These are phyloP conservation scores for Limnothrissa miodon DNA, from an alignment of 2,113 vertebrate genomes.

Conservation along the genomic window DNA sequence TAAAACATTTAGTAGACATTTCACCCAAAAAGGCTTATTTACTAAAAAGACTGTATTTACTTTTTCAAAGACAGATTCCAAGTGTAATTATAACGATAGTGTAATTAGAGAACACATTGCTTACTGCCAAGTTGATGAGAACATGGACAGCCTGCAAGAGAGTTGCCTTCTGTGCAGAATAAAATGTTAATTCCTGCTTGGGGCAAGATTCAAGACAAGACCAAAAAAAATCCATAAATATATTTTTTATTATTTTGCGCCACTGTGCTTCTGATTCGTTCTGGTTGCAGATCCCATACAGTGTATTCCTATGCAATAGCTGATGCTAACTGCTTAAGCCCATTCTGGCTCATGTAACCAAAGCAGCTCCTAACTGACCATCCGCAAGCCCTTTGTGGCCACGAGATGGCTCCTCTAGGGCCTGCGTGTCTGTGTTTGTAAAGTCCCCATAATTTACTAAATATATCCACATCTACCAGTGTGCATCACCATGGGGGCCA, in stretches of 20 bases:
- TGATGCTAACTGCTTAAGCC: background rate
- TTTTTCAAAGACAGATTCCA: background rate
- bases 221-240: conserved; percentile 9
- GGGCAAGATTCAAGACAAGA: background rate
- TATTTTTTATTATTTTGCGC: conserved; percentile 6
- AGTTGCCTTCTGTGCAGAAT: conserved; percentile 10
- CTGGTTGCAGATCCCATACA: background rate
- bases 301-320: background rate
- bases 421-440: background rate
- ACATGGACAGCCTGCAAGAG: background rate
- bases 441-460: conserved; percentile 3
- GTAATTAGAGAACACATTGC: background rate
- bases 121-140: background rate
- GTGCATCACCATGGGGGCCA: background rate
- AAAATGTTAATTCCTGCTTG: conserved; percentile 12
- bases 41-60: background rate
- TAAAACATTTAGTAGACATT: too few species aligned
- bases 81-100: background rate
- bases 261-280: background rate
- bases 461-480: conserved; percentile 14
- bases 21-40: too few species aligned
- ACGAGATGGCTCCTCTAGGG: too few species aligned
- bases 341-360: background rate
- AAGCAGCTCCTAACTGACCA: background rate
- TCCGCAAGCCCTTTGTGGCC: background rate